Evolutionary conservation across 2,113 vertebrate species (phyloP).

Genomic region (Bostrychus sinensis): DNA sequence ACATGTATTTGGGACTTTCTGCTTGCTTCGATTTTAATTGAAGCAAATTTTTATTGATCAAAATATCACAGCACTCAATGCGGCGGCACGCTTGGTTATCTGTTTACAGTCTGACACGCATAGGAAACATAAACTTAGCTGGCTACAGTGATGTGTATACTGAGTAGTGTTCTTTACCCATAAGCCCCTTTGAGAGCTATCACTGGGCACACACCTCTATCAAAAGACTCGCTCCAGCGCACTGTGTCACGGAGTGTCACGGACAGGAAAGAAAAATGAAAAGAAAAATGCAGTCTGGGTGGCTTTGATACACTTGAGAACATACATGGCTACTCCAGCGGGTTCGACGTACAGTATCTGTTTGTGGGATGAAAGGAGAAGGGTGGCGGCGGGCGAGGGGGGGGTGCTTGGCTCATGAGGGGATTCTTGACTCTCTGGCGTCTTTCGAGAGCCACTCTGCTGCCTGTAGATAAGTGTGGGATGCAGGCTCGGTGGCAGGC

Average conservation of each 20-base stretch:
- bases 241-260: conserved; percentile 42
- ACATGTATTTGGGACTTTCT: no score
- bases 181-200: conserved; percentile 68
- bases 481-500: conserved; percentile 55
- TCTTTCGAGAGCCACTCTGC: conserved; percentile 64
- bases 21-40: no score
- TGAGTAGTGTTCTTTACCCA: conserved; percentile 43
- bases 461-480: conserved; percentile 69
- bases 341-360: conserved; percentile 59
- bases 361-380: conserved; percentile 19
- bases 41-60: no score
- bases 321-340: conserved; percentile 61
- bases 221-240: conserved; percentile 57
- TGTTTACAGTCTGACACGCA: conserved; percentile 40
- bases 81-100: conserved; percentile 41
- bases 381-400: background rate
- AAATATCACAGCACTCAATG: conserved; percentile 26
- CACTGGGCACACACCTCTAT: conserved; percentile 70
- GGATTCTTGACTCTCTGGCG: conserved; percentile 35
- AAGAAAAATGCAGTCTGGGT: conserved; percentile 53
- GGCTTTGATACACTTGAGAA: conserved; percentile 64
- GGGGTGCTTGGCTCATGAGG: conserved; percentile 29
- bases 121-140: conserved; percentile 30
- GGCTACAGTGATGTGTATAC: conserved; percentile 43
- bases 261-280: conserved; percentile 18